phyloP scores from a whole-genome alignment of 2,113 vertebrate genomes.

The Carettochelys insculpta region DNA sequence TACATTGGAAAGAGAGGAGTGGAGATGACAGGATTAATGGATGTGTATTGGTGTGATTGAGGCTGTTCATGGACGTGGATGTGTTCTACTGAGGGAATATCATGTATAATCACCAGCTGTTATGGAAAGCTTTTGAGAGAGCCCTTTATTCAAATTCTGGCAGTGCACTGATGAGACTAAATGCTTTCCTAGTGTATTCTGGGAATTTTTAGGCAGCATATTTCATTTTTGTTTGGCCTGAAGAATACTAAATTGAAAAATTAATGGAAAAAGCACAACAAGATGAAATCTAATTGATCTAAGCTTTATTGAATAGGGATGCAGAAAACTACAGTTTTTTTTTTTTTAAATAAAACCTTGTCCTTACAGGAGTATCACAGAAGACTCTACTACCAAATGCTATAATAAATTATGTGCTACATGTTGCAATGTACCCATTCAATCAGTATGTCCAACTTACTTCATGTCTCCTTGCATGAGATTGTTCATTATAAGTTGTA shows the following conservation, averaged over 20 bases:
- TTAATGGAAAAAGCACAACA: neutral
- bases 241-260: neutral
- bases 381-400: neutral
- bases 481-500: neutral
- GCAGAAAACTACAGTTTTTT: neutral
- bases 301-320: neutral
- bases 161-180: neutral
- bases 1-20: neutral
- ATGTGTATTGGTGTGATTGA: neutral
- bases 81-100: neutral
- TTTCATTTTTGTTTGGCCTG: neutral
- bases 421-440: neutral
- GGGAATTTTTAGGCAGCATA: neutral
- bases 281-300: neutral
- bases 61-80: neutral
- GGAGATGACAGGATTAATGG: neutral
- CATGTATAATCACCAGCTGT: neutral
- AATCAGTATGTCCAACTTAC: neutral
- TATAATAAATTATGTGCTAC: neutral
- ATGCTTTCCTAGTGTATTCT: neutral
- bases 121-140: neutral
- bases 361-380: neutral
- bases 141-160: neutral
- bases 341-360: neutral
- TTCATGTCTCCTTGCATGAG: neutral